phyloP scores from a whole-genome alignment of 2,888 invertebrate genomes.

The Syritta pipiens region DNA sequence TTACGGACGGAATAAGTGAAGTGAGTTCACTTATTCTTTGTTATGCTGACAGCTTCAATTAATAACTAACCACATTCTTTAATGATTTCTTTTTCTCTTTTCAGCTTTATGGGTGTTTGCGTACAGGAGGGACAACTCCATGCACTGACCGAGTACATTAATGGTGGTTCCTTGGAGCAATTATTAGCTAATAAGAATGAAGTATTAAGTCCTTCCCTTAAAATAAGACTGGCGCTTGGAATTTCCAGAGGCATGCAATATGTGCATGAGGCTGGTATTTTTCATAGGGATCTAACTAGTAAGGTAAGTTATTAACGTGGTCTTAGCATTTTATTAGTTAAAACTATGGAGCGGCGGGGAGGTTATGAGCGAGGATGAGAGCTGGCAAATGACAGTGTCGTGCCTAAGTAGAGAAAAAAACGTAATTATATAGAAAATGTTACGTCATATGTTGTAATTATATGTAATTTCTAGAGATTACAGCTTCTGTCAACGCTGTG shows the following conservation, averaged over 20 bases:
- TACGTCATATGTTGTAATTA: not conserved
- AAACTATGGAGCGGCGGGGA: too few relatives aligned
- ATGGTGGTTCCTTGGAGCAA: slow-evolving; percentile 96
- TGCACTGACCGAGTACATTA: slow-evolving; percentile 97
- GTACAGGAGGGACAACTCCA: slow-evolving; percentile 97
- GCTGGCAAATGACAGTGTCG: too few relatives aligned
- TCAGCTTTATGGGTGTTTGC: slow-evolving; percentile 96
- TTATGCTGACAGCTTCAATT: slow-evolving; percentile 41
- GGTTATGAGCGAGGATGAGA: too few relatives aligned
- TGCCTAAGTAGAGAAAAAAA: too few relatives aligned
- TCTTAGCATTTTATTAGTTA: not conserved
- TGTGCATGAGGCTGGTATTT: slow-evolving; percentile 94
- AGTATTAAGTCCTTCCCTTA: slow-evolving; percentile 86
- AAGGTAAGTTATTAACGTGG: slow-evolving; percentile 83
- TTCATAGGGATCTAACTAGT: slow-evolving; percentile 97
- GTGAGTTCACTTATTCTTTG: slow-evolving; percentile 1
- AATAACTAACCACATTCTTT: slow-evolving; percentile 44
- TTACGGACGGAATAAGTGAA: too few relatives aligned
- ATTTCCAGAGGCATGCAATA: slow-evolving; percentile 95
- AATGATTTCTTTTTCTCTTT: slow-evolving; percentile 72
- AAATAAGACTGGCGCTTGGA: slow-evolving; percentile 92
- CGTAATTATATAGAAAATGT: too few relatives aligned
- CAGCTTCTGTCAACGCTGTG: not conserved
- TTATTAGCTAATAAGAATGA: slow-evolving; percentile 88
- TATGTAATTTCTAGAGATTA: not conserved